These are phyloP conservation scores for Pycnomerus fuliginosus DNA, from an alignment of 2,888 invertebrate species.

Conservation along the genomic window DNA sequence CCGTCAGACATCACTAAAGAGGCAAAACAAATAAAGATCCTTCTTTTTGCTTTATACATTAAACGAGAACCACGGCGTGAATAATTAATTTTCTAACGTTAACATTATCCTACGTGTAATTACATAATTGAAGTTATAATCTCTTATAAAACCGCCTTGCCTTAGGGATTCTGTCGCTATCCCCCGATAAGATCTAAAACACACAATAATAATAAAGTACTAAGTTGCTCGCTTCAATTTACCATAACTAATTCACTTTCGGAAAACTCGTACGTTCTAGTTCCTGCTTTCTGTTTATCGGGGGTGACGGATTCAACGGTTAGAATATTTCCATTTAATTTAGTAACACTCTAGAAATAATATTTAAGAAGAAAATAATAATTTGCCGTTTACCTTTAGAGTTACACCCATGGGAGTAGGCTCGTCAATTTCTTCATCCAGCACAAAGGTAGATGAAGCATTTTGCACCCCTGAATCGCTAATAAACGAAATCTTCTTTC, in stretches of 20 bases:
- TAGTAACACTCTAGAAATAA: neutral
- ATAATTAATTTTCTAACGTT: too few species aligned
- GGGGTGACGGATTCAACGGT: slow-evolving; percentile 1
- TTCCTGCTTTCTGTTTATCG: neutral
- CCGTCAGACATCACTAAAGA: too few species aligned
- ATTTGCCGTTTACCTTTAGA: slow-evolving; percentile 27
- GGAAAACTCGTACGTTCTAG: slow-evolving; percentile 7
- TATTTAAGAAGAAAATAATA: too few species aligned
- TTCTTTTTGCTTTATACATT: too few species aligned
- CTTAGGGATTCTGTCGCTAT: neutral
- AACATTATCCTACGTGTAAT: too few species aligned
- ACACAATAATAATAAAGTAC: neutral
- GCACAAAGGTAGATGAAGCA: slow-evolving; percentile 14
- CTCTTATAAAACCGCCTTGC: neutral
- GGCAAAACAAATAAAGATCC: too few species aligned
- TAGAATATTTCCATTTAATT: slow-evolving; percentile 1
- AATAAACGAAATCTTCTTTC: slow-evolving; percentile 20
- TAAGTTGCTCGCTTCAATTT: neutral
- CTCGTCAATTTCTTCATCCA: slow-evolving; percentile 27
- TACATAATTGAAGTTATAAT: too few species aligned
- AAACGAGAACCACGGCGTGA: too few species aligned
- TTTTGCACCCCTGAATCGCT: slow-evolving; percentile 11
- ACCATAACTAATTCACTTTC: slow-evolving; percentile 4
- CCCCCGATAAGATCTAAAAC: neutral
- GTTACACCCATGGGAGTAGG: slow-evolving; percentile 14